phyloP scores from a whole-genome alignment of 2,888 invertebrate species.

The Cheilosia pagana region DNA sequence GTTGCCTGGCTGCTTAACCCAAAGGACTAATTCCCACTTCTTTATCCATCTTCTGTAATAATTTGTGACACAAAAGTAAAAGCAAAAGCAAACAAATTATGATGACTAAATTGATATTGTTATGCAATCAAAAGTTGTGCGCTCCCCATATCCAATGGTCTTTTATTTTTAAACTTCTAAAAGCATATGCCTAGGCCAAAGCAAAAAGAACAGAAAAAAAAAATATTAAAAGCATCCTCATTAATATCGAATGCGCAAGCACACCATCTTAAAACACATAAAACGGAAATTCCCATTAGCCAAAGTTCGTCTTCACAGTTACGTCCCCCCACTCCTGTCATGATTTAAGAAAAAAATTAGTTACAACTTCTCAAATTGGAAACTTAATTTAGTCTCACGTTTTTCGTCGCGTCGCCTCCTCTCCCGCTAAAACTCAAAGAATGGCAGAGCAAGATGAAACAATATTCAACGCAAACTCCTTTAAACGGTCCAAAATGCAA shows the following conservation, averaged over 20 bases:
- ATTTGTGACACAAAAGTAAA: too few relatives aligned
- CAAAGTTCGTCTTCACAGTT: slow-evolving; percentile 60
- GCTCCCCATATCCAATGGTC: slow-evolving; percentile 2
- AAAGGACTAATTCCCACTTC: too few relatives aligned
- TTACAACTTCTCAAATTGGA: slow-evolving; percentile 74
- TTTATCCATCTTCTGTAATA: too few relatives aligned
- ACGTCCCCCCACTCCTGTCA: not conserved
- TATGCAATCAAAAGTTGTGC: slow-evolving; percentile 69
- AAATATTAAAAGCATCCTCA: slow-evolving; percentile 55
- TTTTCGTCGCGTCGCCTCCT: slow-evolving; percentile 57
- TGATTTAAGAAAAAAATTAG: slow-evolving; percentile 54
- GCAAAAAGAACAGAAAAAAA: not conserved
- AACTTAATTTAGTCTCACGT: slow-evolving; percentile 69
- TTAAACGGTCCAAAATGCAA: slow-evolving; percentile 73
- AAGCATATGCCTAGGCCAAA: slow-evolving; percentile 6
- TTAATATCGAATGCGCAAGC: slow-evolving; percentile 72
- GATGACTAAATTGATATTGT: slow-evolving; percentile 63
- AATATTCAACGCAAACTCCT: slow-evolving; percentile 50
- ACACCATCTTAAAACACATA: slow-evolving; percentile 47
- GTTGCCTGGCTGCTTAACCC: too few relatives aligned
- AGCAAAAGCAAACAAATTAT: slow-evolving; percentile 24
- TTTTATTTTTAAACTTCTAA: not conserved
- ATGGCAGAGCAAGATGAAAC: slow-evolving; percentile 5
- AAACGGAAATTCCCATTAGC: slow-evolving; percentile 72
- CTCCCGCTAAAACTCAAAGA: not conserved